Evolutionary conservation across 2,797 vertebrate species (phyloP).

Genomic region (Chaunax sp.): DNA sequence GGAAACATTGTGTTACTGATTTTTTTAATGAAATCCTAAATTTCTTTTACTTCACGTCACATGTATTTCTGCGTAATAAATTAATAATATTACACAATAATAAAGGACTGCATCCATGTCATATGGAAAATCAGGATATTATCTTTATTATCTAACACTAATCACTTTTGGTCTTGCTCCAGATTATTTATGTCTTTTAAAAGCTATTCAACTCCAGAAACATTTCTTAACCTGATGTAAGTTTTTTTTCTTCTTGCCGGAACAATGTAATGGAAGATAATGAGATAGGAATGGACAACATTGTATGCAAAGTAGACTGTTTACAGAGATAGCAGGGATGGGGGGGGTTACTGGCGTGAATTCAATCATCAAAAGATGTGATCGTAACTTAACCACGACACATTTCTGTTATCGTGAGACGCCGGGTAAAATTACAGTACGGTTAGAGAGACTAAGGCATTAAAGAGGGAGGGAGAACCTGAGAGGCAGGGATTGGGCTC

Average conservation of each 20-base stretch:
- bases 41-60: too few species aligned
- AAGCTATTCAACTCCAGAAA: neutral
- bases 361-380: neutral
- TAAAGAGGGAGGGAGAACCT: slow-evolving; percentile 45
- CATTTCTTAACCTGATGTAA: too few species aligned
- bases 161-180: too few species aligned
- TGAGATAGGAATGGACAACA: neutral
- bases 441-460: slow-evolving; percentile 45
- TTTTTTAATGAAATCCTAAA: neutral
- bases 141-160: too few species aligned
- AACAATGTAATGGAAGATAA: neutral
- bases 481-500: slow-evolving; percentile 42
- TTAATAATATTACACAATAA: too few species aligned
- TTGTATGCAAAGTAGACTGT: too few species aligned
- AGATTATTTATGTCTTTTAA: too few species aligned
- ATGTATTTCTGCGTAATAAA: too few species aligned
- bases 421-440: slow-evolving; percentile 45
- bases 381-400: slow-evolving; percentile 11
- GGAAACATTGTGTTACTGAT: too few species aligned
- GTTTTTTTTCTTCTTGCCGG: neutral
- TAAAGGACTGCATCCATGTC: too few species aligned
- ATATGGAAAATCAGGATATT: too few species aligned
- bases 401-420: slow-evolving; percentile 27
- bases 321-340: neutral
- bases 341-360: neutral